Percentiles rank a stretch among this genome's conserved stretches.
Evolutionary conservation across 2,888 invertebrate genomes (phyloP).

Genomic region (Andrena bucephala): DNA sequence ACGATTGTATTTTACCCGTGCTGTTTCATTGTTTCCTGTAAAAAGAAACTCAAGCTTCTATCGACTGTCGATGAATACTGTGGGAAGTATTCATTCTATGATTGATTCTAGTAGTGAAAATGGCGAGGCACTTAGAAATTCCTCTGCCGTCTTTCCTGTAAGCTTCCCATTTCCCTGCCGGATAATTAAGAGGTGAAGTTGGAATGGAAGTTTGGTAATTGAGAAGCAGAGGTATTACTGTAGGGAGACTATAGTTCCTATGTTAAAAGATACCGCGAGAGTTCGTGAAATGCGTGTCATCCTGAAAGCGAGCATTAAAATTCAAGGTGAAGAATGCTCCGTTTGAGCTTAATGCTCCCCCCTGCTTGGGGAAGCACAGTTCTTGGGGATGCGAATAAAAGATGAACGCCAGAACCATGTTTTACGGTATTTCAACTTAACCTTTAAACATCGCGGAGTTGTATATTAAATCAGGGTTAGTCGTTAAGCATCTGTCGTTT

Average conservation of each 20-base stretch:
- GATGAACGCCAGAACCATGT: slow-evolving; percentile 23
- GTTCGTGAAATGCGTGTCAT: slow-evolving; percentile 2
- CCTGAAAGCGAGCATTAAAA: slow-evolving; percentile 7
- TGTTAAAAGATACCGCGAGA: neutral
- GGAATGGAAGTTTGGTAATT: no score
- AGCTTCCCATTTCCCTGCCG: neutral
- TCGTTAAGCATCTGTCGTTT: slow-evolving; percentile 5
- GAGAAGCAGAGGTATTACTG: neutral
- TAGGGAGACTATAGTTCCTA: neutral
- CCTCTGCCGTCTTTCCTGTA: neutral
- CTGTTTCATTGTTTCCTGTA: no score
- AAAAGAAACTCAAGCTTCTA: no score
- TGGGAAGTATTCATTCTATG: neutral
- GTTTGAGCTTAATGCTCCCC: slow-evolving; percentile 30
- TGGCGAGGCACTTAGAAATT: neutral
- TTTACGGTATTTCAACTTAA: slow-evolving; percentile 23
- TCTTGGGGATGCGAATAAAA: slow-evolving; percentile 36
- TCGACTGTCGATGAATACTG: no score
- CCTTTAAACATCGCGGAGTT: slow-evolving; percentile 23
- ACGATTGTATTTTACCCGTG: no score
- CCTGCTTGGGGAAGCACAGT: slow-evolving; percentile 2
- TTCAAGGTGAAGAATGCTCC: slow-evolving; percentile 25
- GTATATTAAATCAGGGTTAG: slow-evolving; percentile 29
- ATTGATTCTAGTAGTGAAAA: neutral
- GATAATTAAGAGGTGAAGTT: no score